phyloP scores from a whole-genome alignment of 2,888 invertebrate genomes.

The Zelleria hepariella region DNA sequence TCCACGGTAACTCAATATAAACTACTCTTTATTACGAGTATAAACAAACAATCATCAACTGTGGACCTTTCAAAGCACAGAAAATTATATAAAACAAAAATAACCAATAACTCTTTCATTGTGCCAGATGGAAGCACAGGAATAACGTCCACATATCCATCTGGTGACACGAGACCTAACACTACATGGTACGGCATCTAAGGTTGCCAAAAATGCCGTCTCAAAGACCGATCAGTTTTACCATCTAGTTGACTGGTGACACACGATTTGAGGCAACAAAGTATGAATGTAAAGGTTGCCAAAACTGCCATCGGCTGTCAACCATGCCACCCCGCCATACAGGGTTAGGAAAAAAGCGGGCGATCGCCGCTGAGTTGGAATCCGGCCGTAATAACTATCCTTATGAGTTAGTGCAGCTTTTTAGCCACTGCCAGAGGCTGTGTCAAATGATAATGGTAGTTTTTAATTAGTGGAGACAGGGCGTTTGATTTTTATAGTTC shows the following conservation, averaged over 20 bases:
- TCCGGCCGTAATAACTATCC: background rate
- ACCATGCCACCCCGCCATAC: background rate
- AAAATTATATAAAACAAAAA: background rate
- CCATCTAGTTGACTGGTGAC: too few relatives aligned
- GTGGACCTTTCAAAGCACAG: background rate
- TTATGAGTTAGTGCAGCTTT: background rate
- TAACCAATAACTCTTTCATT: background rate
- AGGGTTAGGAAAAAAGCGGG: background rate
- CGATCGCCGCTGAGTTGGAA: background rate
- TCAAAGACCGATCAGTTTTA: too few relatives aligned
- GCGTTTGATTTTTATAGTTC: background rate
- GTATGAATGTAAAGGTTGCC: background rate
- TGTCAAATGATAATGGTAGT: background rate
- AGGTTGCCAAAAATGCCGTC: background rate
- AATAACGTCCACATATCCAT: too few relatives aligned
- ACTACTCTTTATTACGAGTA: background rate
- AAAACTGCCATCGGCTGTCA: background rate
- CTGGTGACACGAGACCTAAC: background rate
- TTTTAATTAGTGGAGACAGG: background rate
- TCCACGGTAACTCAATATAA: background rate
- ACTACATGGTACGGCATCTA: background rate
- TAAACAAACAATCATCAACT: background rate
- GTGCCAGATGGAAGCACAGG: background rate
- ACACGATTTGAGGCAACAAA: background rate
- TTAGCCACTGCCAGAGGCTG: background rate